Conservation (phyloP, 37 sponge, comb jelly and placozoan genomes). For the Axinella damicornis region DNA sequence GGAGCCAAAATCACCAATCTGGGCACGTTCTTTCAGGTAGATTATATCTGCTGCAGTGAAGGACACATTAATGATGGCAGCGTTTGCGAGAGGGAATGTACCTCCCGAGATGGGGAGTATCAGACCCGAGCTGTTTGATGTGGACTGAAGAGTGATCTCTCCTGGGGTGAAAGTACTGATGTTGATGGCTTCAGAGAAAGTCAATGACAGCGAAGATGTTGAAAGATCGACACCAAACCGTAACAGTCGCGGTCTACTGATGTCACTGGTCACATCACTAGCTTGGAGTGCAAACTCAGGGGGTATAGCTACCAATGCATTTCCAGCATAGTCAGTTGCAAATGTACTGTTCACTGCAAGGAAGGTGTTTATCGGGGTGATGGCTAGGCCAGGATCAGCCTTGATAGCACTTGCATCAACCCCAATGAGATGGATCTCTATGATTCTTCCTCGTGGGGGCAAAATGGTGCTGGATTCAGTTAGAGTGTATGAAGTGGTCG, state of each 20-base stretch:
- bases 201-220: conserved; percentile 40
- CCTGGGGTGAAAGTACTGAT: conserved; percentile 60
- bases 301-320: conserved; percentile 38
- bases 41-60: conserved; percentile 62
- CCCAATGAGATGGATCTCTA: conserved; percentile 87
- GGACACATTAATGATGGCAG: conserved; percentile 69
- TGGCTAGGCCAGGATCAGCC: conserved; percentile 64
- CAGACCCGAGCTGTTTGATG: conserved; percentile 47
- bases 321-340: conserved; percentile 73
- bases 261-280: conserved; percentile 58
- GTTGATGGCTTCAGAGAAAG: conserved; percentile 87
- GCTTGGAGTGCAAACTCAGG: conserved; percentile 58
- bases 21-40: conserved; percentile 72
- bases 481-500: conserved; percentile 39
- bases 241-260: conserved; percentile 62
- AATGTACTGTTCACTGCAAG: conserved; percentile 47
- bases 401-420: conserved; percentile 86
- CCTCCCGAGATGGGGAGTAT: conserved; percentile 66
- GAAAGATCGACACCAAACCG: conserved; percentile 76
- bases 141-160: conserved; percentile 69
- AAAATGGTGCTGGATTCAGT: conserved; percentile 65
- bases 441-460: conserved; percentile 47
- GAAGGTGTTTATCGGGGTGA: conserved; percentile 65
- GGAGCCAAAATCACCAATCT: conserved; percentile 61
- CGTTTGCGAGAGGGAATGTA: conserved; percentile 45